These are phyloP conservation scores for Drosophila anomalipes DNA, from an alignment of 2,888 invertebrate species.

Conservation along the genomic window DNA sequence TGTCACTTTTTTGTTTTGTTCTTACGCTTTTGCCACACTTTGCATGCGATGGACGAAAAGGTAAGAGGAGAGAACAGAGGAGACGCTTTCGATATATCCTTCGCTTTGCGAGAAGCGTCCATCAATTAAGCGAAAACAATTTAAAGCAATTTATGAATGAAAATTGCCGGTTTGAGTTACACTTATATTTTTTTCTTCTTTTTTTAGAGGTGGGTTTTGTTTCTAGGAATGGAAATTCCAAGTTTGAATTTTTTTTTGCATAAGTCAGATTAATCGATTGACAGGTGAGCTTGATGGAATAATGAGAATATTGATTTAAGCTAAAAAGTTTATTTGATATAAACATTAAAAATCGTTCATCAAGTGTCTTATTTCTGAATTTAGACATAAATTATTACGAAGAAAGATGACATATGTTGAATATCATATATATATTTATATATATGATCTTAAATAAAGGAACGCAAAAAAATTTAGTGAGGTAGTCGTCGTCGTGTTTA, in stretches of 20 bases:
- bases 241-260: neutral
- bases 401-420: neutral
- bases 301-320: neutral
- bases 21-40: conserved; percentile 57
- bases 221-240: neutral
- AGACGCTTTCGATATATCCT: conserved; percentile 21
- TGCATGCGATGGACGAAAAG: conserved; percentile 15
- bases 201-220: neutral
- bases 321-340: neutral
- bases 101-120: conserved; percentile 19
- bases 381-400: neutral
- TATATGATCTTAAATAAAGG: neutral
- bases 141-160: conserved; percentile 73
- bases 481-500: neutral
- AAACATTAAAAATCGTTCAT: neutral
- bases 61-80: neutral
- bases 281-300: neutral
- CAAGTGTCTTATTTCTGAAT: neutral
- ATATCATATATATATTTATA: neutral
- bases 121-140: conserved; percentile 61
- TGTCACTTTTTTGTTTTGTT: conserved; percentile 83
- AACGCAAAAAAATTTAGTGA: neutral
- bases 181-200: neutral
- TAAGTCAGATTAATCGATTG: neutral
- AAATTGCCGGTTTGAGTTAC: conserved; percentile 50